A percentile compares a stretch with the other conserved stretches of the same genome.
phyloP scores from a whole-genome alignment of 2,113 vertebrate species.

The Loxodonta africana region DNA sequence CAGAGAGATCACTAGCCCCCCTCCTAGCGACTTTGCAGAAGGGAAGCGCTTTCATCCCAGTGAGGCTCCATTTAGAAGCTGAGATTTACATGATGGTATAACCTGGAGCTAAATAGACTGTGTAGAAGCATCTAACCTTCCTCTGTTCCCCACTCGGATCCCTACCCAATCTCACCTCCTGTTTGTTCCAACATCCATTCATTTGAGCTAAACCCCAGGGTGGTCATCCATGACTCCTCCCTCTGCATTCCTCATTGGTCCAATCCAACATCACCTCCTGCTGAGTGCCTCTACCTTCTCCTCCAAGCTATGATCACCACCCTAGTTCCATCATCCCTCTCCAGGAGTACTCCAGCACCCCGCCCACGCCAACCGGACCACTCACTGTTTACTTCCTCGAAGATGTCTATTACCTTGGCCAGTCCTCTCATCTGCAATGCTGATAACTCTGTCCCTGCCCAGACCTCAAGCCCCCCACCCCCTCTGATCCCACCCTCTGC shows the following conservation, averaged over 20 bases:
- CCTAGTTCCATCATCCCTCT: neutral
- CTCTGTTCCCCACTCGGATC: neutral
- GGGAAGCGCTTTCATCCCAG: neutral
- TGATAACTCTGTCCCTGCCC: neutral
- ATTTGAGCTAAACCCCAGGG: neutral
- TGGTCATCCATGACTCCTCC: neutral
- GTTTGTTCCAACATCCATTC: neutral
- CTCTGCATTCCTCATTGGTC: neutral
- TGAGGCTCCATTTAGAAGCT: neutral
- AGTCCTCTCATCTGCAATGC: neutral
- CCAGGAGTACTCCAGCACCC: neutral
- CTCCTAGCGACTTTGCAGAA: neutral
- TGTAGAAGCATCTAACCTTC: neutral
- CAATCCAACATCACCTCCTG: neutral
- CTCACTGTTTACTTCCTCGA: neutral
- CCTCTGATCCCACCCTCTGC: neutral
- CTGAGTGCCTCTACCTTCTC: neutral
- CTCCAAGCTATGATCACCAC: neutral
- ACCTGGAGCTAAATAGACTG: neutral
- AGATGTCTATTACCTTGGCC: neutral
- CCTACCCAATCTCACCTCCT: neutral
- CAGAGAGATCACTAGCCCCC: rapidly evolving
- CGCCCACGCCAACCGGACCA: neutral
- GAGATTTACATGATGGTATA: neutral
- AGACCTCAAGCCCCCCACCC: rapidly evolving